Percentiles rank a stretch among this genome's conserved stretches.
Evolutionary conservation across 2,797 vertebrate genomes (phyloP).

Genomic region (Molothrus ater): DNA sequence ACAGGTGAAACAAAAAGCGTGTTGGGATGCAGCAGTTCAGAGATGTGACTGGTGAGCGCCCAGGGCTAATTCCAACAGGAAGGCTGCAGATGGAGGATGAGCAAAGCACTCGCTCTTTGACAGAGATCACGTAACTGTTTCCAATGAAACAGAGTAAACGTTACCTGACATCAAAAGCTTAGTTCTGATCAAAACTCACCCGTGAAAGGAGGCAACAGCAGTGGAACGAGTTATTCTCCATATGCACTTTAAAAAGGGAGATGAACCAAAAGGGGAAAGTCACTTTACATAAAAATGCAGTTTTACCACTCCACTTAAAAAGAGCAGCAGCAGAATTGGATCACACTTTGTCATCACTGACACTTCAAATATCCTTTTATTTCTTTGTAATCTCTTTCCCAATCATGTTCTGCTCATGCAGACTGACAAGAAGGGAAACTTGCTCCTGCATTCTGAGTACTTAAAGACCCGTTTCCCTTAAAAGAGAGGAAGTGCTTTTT

Average conservation of each 20-base stretch:
- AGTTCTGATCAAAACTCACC: conserved; percentile 9
- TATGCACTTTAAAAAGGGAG: conserved; percentile 15
- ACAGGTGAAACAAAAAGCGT: neutral
- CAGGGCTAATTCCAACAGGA: neutral
- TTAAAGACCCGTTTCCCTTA: neutral
- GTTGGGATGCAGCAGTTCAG: neutral
- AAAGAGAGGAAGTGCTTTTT: conserved; percentile 35
- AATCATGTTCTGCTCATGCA: conserved; percentile 8
- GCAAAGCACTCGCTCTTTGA: neutral
- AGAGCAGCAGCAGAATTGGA: conserved; percentile 46
- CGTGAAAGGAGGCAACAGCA: neutral
- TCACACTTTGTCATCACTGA: conserved; percentile 67
- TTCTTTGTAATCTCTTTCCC: conserved; percentile 64
- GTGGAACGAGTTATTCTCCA: conserved; percentile 44
- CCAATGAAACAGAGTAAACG: neutral
- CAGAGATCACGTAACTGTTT: neutral
- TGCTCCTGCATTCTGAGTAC: conserved; percentile 28
- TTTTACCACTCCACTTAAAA: conserved; percentile 27
- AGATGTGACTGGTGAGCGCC: neutral
- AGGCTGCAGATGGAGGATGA: neutral
- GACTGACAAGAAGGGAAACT: conserved; percentile 37
- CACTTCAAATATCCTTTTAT: conserved; percentile 75
- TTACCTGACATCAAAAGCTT: neutral
- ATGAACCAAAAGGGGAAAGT: conserved; percentile 5
- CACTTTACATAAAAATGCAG: conserved; percentile 64